These are phyloP conservation scores for Pelvicachromis taeniatus DNA, from an alignment of 2,113 vertebrate species.

Conservation along the genomic window DNA sequence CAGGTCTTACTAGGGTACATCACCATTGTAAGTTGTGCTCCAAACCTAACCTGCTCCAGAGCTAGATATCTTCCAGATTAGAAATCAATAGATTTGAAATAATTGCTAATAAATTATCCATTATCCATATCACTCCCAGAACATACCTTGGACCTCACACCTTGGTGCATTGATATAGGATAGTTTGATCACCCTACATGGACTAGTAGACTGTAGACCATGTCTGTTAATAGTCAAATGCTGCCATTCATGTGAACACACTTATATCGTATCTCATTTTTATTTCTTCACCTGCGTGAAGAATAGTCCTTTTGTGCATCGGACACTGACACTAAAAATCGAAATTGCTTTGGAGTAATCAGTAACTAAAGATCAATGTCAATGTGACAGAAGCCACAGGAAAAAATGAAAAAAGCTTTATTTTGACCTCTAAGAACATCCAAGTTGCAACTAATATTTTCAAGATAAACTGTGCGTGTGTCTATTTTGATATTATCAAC, in stretches of 20 bases:
- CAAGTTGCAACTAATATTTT: neutral
- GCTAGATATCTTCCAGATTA: neutral
- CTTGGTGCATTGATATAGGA: neutral
- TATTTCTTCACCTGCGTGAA: neutral
- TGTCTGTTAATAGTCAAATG: neutral
- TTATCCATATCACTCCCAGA: fast-evolving
- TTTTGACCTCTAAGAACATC: neutral
- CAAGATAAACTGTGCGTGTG: neutral
- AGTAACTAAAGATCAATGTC: neutral
- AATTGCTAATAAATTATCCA: neutral
- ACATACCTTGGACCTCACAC: neutral
- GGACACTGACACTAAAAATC: neutral
- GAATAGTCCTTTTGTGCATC: neutral
- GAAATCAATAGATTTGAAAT: neutral
- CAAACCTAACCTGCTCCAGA: neutral
- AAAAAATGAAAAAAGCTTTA: neutral
- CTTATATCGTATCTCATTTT: neutral
- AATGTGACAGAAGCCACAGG: neutral
- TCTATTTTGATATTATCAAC: neutral
- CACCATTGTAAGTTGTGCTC: neutral
- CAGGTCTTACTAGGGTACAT: neutral
- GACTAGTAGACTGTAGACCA: neutral
- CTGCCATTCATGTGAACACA: neutral
- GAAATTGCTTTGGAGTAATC: neutral
- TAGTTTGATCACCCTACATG: neutral